Evolutionary conservation across 2,797 vertebrate species (phyloP).

Genomic region (Anas georgica): DNA sequence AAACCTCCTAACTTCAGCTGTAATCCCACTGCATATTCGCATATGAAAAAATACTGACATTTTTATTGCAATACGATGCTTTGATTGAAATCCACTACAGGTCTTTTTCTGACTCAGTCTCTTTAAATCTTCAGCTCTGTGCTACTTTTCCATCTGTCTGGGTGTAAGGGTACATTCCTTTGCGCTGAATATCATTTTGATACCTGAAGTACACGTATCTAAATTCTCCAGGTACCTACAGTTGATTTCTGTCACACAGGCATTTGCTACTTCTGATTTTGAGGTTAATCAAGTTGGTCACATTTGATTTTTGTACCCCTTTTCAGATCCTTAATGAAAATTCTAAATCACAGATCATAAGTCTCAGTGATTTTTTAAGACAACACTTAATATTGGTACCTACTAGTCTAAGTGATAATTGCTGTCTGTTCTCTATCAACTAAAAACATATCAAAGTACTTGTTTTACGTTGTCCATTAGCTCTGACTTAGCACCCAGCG

Average conservation of each 20-base stretch:
- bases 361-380: not conserved
- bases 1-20: not conserved
- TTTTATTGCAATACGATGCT: not conserved
- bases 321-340: not conserved
- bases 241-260: not conserved
- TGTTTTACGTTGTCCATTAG: not conserved
- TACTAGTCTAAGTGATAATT: too few species aligned
- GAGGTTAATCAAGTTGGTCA: not conserved
- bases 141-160: not conserved
- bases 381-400: not conserved
- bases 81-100: not conserved
- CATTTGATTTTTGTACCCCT: not conserved
- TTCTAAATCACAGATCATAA: not conserved
- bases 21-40: not conserved
- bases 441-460: not conserved
- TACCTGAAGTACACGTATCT: not conserved
- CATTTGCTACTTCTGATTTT: not conserved
- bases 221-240: not conserved
- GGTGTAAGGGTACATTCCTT: not conserved
- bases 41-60: rapidly evolving
- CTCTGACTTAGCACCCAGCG: not conserved
- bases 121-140: not conserved
- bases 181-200: not conserved
- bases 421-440: not conserved
- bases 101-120: not conserved